A percentile compares a stretch with the other conserved stretches of the same genome.
Conservation (phyloP, 2,888 invertebrate genomes). For the Agelastica alni region DNA sequence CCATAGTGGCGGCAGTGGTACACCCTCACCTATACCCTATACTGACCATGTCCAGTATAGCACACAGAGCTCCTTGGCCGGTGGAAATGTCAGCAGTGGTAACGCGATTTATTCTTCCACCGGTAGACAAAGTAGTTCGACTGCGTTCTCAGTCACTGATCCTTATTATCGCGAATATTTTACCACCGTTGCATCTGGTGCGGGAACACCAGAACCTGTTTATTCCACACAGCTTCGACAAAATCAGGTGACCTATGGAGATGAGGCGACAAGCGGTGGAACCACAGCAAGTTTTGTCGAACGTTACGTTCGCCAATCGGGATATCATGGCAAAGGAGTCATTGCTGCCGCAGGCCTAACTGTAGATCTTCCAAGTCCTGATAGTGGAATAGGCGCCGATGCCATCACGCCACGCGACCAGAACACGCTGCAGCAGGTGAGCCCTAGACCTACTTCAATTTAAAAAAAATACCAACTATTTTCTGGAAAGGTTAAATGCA, state of each 20-base stretch:
- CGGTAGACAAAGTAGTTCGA: conserved; percentile 54
- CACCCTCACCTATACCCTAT: conserved; percentile 69
- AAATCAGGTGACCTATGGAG: conserved; percentile 62
- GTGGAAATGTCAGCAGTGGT: conserved; percentile 57
- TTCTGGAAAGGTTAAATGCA: conserved; percentile 23
- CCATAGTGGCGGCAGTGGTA: conserved; percentile 59
- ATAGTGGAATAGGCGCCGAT: conserved; percentile 94
- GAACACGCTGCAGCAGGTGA: conserved; percentile 87
- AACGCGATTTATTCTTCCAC: conserved; percentile 54
- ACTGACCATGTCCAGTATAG: conserved; percentile 44
- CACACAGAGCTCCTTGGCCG: conserved; percentile 55
- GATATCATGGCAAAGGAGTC: conserved; percentile 73
- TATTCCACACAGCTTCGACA: conserved; percentile 55
- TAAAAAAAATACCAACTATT: conserved; percentile 14
- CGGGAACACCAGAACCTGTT: conserved; percentile 62
- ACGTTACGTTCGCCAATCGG: conserved; percentile 67
- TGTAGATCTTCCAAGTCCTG: conserved; percentile 93
- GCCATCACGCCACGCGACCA: conserved; percentile 91
- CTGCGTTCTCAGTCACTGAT: conserved; percentile 68
- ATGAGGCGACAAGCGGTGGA: conserved; percentile 60
- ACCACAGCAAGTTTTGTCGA: conserved; percentile 70
- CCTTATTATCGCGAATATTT: conserved; percentile 84
- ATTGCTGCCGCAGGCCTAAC: conserved; percentile 81
- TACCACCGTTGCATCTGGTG: conserved; percentile 63
- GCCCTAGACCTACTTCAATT: conserved; percentile 50